Conservation (phyloP, 2,113 vertebrate genomes). For the Prinia subflava region DNA sequence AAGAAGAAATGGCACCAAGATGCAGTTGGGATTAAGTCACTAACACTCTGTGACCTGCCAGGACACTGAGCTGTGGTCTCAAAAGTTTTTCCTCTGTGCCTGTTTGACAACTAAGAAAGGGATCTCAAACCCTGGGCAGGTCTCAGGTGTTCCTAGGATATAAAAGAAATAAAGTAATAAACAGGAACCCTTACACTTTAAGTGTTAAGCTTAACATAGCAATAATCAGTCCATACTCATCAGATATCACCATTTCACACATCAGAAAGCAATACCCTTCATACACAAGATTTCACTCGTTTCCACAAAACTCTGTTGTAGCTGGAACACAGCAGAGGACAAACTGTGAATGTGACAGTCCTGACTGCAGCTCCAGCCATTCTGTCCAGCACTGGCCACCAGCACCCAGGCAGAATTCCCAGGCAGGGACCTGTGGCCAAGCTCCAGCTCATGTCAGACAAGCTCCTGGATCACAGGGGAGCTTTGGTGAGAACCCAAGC, state of each 20-base stretch:
- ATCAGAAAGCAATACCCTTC: background rate
- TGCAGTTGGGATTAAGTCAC: background rate
- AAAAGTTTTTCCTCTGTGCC: background rate
- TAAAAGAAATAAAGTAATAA: background rate
- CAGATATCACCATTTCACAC: background rate
- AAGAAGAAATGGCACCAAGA: background rate
- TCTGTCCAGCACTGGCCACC: background rate
- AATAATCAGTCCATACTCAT: background rate
- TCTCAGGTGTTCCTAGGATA: background rate
- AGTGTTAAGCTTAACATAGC: background rate
- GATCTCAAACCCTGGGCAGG: background rate
- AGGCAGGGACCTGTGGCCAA: rapidly evolving
- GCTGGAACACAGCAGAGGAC: background rate
- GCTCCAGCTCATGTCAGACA: background rate
- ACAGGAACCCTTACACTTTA: background rate
- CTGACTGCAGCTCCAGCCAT: background rate
- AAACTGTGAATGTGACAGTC: background rate
- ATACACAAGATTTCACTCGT: background rate
- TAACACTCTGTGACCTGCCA: background rate
- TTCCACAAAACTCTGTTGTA: background rate
- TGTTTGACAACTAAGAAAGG: background rate
- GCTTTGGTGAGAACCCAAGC: background rate
- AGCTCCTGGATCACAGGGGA: background rate
- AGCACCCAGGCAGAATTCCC: background rate
- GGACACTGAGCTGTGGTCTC: background rate